These are phyloP conservation scores for Steinernema hermaphroditum DNA, from an alignment of 2,888 invertebrate species.

Conservation along the genomic window DNA sequence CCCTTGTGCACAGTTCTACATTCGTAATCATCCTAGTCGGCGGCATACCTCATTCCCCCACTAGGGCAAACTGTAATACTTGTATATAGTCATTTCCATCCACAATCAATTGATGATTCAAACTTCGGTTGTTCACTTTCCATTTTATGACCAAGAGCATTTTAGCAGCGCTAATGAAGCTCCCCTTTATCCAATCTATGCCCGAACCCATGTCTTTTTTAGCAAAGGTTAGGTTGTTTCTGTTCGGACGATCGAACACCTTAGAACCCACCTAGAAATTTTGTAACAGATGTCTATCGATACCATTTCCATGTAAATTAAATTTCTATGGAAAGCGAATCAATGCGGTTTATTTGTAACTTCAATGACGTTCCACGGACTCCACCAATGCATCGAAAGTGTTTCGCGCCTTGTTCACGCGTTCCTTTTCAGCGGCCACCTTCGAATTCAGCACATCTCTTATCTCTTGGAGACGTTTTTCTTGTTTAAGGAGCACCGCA, in stretches of 20 bases:
- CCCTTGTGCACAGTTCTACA: not conserved
- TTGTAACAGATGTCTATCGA: constrained; percentile 14
- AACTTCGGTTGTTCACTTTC: constrained; percentile 20
- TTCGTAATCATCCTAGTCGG: constrained; percentile 10
- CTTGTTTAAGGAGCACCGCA: not conserved
- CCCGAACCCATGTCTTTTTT: too few species aligned
- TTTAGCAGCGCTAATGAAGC: constrained; percentile 18
- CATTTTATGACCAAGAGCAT: constrained; percentile 1
- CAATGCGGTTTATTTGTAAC: not conserved
- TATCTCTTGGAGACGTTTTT: not conserved
- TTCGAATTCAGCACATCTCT: not conserved
- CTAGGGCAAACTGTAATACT: not conserved
- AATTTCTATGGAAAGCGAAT: constrained; percentile 11
- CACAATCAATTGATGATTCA: too few species aligned
- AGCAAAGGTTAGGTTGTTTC: too few species aligned
- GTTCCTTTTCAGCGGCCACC: not conserved
- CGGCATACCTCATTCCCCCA: constrained; percentile 7
- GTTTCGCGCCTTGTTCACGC: constrained; percentile 2
- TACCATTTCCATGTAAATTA: constrained; percentile 26
- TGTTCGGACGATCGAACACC: not conserved
- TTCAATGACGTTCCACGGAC: not conserved
- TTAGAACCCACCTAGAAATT: constrained; percentile 12
- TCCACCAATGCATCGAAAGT: not conserved
- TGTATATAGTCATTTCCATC: not conserved
- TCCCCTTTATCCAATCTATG: not conserved